phyloP scores from a whole-genome alignment of 2,888 invertebrate species.

The Sphinx pinastri region DNA sequence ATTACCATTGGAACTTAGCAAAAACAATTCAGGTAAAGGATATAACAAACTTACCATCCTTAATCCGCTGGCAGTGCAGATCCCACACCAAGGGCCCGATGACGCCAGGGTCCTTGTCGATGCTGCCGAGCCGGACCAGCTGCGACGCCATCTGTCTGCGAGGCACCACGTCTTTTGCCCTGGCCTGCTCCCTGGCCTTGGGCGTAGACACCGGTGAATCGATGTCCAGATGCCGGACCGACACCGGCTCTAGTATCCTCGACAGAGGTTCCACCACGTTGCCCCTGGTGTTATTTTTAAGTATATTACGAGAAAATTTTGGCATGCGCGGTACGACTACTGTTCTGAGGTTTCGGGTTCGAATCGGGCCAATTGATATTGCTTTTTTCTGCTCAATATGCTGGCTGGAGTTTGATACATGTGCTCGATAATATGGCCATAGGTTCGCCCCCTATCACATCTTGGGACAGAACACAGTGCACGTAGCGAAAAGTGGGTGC shows the following conservation, averaged over 20 bases:
- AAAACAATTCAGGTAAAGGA: too few species aligned
- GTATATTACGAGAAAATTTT: too few species aligned
- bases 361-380: too few species aligned
- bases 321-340: too few species aligned
- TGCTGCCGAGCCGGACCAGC: slow-evolving; percentile 87
- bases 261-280: slow-evolving; percentile 91
- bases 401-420: too few species aligned
- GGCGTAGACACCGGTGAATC: slow-evolving; percentile 68
- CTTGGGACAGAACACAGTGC: too few species aligned
- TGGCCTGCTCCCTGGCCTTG: slow-evolving; percentile 45
- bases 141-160: slow-evolving; percentile 76
- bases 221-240: slow-evolving; percentile 88
- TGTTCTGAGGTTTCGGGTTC: too few species aligned
- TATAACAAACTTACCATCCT: slow-evolving; percentile 67
- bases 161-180: slow-evolving; percentile 59
- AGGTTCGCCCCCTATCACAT: too few species aligned
- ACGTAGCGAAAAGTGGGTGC: too few species aligned
- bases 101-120: slow-evolving; percentile 91
- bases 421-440: too few species aligned
- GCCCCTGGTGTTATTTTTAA: slow-evolving; percentile 80
- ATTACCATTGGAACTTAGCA: too few species aligned
- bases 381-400: too few species aligned
- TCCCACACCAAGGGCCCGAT: slow-evolving; percentile 94
- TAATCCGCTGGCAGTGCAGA: slow-evolving; percentile 88
- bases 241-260: slow-evolving; percentile 90